Percentiles rank a stretch among this genome's conserved stretches.
Conservation (phyloP, 2,113 vertebrate genomes). For the Mobula hypostoma region DNA sequence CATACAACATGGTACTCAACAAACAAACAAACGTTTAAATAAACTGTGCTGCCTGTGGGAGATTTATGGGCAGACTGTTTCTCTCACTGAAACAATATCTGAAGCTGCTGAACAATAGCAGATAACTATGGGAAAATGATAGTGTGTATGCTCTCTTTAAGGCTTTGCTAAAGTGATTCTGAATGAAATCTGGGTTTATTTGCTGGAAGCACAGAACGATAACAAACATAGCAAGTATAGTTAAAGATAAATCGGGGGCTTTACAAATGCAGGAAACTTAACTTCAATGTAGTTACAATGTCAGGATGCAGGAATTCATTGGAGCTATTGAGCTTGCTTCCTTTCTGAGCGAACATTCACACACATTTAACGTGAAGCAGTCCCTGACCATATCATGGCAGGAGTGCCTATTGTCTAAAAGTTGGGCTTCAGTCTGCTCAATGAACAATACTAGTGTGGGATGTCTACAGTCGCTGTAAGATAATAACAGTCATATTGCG, state of each 20-base stretch:
- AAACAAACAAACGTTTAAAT: not conserved
- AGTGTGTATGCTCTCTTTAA: not conserved
- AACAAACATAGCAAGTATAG: not conserved
- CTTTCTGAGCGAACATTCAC: conserved; percentile 52
- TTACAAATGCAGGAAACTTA: conserved; percentile 49
- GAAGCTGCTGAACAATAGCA: not conserved
- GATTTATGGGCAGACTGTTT: not conserved
- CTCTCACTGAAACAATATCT: not conserved
- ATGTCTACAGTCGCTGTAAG: not conserved
- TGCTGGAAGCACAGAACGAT: not conserved
- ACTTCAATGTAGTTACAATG: conserved; percentile 49
- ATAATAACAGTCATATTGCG: not conserved
- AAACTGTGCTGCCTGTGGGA: not conserved
- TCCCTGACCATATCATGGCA: not conserved
- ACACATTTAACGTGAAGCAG: conserved; percentile 43
- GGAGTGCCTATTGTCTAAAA: not conserved
- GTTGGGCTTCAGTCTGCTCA: not conserved
- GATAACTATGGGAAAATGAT: conserved; percentile 5
- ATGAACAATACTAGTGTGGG: conserved; percentile 18
- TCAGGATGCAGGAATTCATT: conserved; percentile 58
- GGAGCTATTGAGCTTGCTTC: conserved; percentile 57
- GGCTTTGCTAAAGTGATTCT: not conserved
- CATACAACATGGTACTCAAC: too few relatives aligned
- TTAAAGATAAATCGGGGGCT: not conserved
- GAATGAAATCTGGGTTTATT: not conserved